Base-by-base conservation (phyloP, 2,888 invertebrate genomes). In the Drosophila pullipes region DNA sequence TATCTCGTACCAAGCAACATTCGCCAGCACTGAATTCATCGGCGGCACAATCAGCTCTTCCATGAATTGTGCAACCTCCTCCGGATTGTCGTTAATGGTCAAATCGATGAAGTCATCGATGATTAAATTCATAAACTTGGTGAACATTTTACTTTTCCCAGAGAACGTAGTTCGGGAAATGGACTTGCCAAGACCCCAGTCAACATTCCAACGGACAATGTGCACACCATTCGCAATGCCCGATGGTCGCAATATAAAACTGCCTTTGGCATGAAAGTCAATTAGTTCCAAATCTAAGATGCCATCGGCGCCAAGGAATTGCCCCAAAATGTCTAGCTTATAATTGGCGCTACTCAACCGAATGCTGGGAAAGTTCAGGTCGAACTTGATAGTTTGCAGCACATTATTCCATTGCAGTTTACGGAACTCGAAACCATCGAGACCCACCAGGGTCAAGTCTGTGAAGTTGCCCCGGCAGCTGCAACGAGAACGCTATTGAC, bases 351-450 rank as follows among this genome's bases (percentile, higher is more conserved):
- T 82, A 5, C 68, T 73, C 0, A 91, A 22, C 4, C 70, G 59
- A 6, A 93, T 66, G 7, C 86, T 73, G 3, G 84, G 87, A 44
- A 92, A 92, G 11, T 72, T 88, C 0, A 93, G 78, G 47, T 93
- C 91, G 47, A 90, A 92, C 10, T 81, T 85, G 7, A 91, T 64
- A 37, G 83, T 91, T 10, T 90, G 85, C 0, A 85, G 61, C 0
- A 89, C 22, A 50, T 90, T 86, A 65, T 72, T 90, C 81, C 90
- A 92, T 33, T 82, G 75, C 4, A 93, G 78, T 35, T 78, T 66
- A 3, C 68, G 67, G 10, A 92, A 82, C 37, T 92, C 90, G 57
- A 91, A 92, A 13, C 87, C 72, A 63, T 92, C 83, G 3, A 92
- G 76, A 11, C 92, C 93, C 25, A 74, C 79, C 2, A 93, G 37